A percentile compares a stretch with the other conserved stretches of the same genome.
Evolutionary conservation across 2,797 vertebrate species (phyloP).

Genomic region (Enteromius trimaculatus): DNA sequence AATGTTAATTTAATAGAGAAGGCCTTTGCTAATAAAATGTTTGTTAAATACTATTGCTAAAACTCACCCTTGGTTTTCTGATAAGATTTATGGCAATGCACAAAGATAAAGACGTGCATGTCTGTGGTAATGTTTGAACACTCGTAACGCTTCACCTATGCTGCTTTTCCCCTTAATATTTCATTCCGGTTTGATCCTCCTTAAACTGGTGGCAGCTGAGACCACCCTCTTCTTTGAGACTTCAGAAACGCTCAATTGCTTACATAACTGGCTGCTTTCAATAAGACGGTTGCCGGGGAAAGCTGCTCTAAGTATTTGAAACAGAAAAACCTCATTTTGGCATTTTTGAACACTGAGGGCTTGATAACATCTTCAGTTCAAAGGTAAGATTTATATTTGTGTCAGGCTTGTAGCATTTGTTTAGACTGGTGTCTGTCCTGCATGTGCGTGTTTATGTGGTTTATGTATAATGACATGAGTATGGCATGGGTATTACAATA

Average conservation of each 20-base stretch:
- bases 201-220: background rate
- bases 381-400: background rate
- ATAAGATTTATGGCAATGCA: background rate
- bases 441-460: background rate
- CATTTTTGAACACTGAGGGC: background rate
- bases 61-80: background rate
- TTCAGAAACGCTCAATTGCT: background rate
- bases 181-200: conserved; percentile 21
- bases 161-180: background rate
- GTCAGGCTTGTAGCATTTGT: background rate
- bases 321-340: background rate
- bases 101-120: conserved; percentile 9
- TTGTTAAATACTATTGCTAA: background rate
- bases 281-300: background rate
- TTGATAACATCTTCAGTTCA: background rate
- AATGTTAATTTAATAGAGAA: background rate
- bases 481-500: too few species aligned
- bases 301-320: background rate
- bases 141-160: background rate
- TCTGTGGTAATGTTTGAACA: background rate
- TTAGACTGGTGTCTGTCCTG: background rate
- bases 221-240: background rate
- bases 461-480: too few species aligned
- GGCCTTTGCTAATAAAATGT: too few species aligned
- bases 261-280: background rate